phyloP scores from a whole-genome alignment of 2,888 invertebrate genomes.

The Drosophila nr. medialis region DNA sequence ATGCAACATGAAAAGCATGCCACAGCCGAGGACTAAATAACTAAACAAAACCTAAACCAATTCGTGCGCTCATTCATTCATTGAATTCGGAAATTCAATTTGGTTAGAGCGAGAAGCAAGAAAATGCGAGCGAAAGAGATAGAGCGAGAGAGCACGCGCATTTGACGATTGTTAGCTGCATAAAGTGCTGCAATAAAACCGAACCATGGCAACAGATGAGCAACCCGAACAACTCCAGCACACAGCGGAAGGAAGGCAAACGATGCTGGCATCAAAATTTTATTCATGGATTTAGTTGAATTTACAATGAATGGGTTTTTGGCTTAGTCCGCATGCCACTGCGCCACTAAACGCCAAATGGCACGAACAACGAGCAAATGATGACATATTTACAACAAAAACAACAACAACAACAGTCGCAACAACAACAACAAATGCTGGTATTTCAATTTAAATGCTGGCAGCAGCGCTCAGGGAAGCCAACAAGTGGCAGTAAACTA shows the following conservation, averaged over 20 bases:
- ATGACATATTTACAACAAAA: constrained; percentile 64
- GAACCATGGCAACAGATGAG: constrained; percentile 62
- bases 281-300: constrained; percentile 79
- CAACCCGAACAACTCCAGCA: constrained; percentile 22
- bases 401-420: constrained; percentile 30
- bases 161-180: constrained; percentile 68
- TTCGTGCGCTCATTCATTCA: constrained; percentile 75
- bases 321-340: constrained; percentile 52
- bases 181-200: constrained; percentile 68
- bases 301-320: constrained; percentile 75
- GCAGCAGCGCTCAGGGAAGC: constrained; percentile 42
- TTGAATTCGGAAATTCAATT: constrained; percentile 84
- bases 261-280: constrained; percentile 66
- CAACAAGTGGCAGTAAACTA: constrained; percentile 81
- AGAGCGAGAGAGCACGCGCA: constrained; percentile 13
- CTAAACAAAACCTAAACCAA: constrained; percentile 81
- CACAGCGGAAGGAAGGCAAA: constrained; percentile 7
- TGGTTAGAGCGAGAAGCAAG: constrained; percentile 44
- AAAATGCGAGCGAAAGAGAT: constrained; percentile 9
- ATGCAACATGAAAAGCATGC: constrained; percentile 54
- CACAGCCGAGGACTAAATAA: constrained; percentile 51
- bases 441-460: constrained; percentile 14
- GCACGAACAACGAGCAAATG: constrained; percentile 74
- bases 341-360: constrained; percentile 57
- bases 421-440: constrained; percentile 59